phyloP scores from a whole-genome alignment of 1,140 invertebrate species.

The Protaetia brevitarsis region DNA sequence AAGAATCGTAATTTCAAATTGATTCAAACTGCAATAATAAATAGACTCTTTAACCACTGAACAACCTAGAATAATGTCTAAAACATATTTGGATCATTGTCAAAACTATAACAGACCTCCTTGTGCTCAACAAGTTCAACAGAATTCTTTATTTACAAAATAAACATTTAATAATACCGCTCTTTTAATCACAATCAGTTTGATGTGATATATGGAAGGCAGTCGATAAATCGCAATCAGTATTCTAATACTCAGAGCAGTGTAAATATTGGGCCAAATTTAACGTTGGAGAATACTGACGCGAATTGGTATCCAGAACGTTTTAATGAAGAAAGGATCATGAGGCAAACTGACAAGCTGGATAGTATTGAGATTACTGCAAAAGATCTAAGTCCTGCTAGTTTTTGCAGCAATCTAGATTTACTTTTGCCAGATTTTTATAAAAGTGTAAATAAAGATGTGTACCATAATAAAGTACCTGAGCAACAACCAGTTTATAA shows the following conservation, averaged over 20 bases:
- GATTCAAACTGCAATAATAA: no score
- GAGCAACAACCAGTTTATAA: neutral
- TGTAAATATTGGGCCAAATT: neutral
- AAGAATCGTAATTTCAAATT: neutral
- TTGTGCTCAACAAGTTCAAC: constrained; percentile 20
- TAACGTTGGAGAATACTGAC: neutral
- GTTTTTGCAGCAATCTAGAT: constrained; percentile 37
- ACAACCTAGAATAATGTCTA: neutral
- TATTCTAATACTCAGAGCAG: neutral
- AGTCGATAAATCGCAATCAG: neutral
- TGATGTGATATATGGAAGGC: neutral
- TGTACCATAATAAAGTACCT: neutral
- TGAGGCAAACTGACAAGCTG: constrained; percentile 33
- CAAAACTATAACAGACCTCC: constrained; percentile 8
- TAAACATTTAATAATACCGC: neutral
- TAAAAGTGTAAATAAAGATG: constrained; percentile 25
- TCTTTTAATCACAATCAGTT: neutral
- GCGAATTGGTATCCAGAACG: constrained; percentile 3
- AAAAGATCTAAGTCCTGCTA: constrained; percentile 41
- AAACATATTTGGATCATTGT: neutral
- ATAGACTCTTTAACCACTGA: no score
- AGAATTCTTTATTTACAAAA: neutral
- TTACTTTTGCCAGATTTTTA: constrained; percentile 31
- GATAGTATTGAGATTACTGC: constrained; percentile 38
- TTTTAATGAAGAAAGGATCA: constrained; percentile 24